phyloP scores from a whole-genome alignment of 2,113 vertebrate species.

The Engystomops pustulosus region DNA sequence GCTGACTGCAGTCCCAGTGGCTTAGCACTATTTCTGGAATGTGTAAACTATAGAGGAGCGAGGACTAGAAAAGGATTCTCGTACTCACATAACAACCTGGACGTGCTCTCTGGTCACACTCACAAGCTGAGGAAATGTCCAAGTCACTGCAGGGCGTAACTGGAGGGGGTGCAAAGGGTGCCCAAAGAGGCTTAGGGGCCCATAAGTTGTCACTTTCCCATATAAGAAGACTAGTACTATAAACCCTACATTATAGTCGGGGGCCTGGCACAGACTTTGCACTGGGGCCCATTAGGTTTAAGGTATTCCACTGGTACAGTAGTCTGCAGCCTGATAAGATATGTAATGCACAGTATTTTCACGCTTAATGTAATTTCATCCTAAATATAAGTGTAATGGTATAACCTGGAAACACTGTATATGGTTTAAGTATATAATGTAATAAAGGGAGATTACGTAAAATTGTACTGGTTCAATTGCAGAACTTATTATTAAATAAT shows the following conservation, averaged over 20 bases:
- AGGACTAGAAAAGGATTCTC: slow-evolving; percentile 4
- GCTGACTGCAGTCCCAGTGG: slow-evolving; percentile 28
- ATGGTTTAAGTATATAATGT: neutral
- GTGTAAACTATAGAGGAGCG: slow-evolving; percentile 39
- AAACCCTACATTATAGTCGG: too few species aligned
- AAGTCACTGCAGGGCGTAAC: too few species aligned
- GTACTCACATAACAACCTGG: neutral
- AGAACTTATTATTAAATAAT: neutral
- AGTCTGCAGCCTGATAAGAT: neutral
- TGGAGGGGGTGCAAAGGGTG: too few species aligned
- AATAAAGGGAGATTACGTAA: neutral
- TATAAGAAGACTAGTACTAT: too few species aligned
- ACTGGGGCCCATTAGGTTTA: too few species aligned
- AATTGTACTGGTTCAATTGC: neutral
- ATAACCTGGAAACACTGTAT: neutral
- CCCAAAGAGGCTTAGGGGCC: too few species aligned
- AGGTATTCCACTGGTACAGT: neutral
- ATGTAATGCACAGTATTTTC: neutral
- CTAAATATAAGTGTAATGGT: too few species aligned
- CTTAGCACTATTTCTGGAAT: slow-evolving; percentile 44
- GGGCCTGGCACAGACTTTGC: too few species aligned
- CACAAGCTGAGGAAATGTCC: neutral
- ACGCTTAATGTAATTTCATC: neutral
- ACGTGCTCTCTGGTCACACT: neutral
- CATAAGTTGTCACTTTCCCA: too few species aligned